Evolutionary conservation across 2,797 vertebrate species (phyloP).

Genomic region (Eulemur coronatus): DNA sequence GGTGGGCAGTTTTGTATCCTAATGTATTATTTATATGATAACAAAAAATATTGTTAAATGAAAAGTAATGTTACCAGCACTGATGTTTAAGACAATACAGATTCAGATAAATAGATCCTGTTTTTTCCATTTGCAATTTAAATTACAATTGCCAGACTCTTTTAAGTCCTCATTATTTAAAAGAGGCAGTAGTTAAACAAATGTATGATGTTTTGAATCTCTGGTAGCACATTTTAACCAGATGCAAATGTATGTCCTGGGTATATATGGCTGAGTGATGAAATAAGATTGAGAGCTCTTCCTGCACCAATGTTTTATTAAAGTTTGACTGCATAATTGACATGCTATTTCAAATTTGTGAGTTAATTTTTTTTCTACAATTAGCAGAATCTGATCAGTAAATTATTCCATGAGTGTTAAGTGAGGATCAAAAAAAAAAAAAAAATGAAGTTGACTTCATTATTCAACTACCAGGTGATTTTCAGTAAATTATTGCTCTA

Average conservation of each 20-base stretch:
- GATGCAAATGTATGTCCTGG: not conserved
- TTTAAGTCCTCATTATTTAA: slow-evolving; percentile 42
- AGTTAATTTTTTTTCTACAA: not conserved
- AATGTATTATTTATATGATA: not conserved
- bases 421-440: not conserved
- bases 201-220: not conserved
- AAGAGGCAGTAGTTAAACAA: slow-evolving; percentile 60
- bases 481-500: not conserved
- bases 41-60: not conserved
- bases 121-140: slow-evolving; percentile 62
- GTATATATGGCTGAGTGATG: not conserved
- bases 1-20: not conserved
- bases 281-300: not conserved
- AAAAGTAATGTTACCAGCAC: not conserved
- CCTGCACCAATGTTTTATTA: not conserved
- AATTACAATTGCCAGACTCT: slow-evolving; percentile 29
- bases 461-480: not conserved
- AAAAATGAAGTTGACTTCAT: not conserved
- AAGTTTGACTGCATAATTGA: not conserved
- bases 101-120: not conserved
- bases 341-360: not conserved
- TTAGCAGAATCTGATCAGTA: not conserved
- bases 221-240: not conserved
- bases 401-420: not conserved
- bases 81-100: not conserved